Base-by-base conservation (phyloP, 2,113 vertebrate genomes). In the Anarrhichthys ocellatus region DNA sequence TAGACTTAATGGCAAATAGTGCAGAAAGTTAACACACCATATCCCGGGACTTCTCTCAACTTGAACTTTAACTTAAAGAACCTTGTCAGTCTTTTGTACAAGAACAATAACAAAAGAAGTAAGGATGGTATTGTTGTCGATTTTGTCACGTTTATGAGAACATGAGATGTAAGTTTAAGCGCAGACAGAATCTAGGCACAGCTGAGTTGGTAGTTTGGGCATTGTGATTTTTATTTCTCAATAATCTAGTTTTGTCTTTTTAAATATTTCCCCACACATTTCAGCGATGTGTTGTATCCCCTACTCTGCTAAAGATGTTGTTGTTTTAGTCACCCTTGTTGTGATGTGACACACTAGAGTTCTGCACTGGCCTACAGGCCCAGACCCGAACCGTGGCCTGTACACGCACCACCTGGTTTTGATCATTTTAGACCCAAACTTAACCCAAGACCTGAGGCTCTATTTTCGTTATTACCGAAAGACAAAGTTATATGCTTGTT, bases 101-200 rank as follows among this genome's bases (percentile, higher is more conserved):
- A n/a, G n/a, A 65, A 46, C 40, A 78, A 15, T 11, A 46, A 46
- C 14, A 46, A 38, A 44, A 66, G 6, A 48, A 22, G 9, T 24
- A 1, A 27, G 0, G 22, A 17, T 32, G 50, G 46, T 6, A 40
- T 63, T n/a, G 17, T 17, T 32, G 24, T 27, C 1, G 15, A 64
- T 64, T 64, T 44, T 76, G 32, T 75, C 18, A 46, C 44, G 5
- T 59, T 50, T n/a, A 61, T 66, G 40, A 18, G 63, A 68, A 56
- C 29, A 40, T 36, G 18, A 64, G 56, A 29, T 61, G 2, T 40
- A 52, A 32, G 22, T 27, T 59, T 0, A 67, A 46, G 4, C n/a
- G 6, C 65, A 17, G 66, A 18, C 38, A 9, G 38, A 38, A 9
- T 38, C 7, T 7, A 38, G 36, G 36, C 36, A 38, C 36, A 8